These are phyloP conservation scores for Pipistrellus kuhlii DNA, from an alignment of 2,797 vertebrate species.

Conservation along the genomic window DNA sequence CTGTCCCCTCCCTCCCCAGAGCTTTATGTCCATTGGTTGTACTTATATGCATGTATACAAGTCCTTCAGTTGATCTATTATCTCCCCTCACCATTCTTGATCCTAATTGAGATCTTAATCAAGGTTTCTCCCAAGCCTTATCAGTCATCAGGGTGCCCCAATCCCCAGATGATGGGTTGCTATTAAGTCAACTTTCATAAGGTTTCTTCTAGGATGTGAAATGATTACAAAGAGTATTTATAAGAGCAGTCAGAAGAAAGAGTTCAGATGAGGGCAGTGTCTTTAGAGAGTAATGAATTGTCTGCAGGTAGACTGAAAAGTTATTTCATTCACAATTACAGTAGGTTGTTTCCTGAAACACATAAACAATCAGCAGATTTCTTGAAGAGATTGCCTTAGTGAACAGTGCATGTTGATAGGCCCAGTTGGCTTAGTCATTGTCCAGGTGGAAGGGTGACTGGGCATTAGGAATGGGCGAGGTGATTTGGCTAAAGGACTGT, in stretches of 20 bases:
- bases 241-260: not conserved
- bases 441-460: not conserved
- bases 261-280: not conserved
- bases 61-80: too few relatives aligned
- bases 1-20: too few relatives aligned
- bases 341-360: conserved; percentile 36
- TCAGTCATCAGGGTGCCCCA: not conserved
- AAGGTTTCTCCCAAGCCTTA: not conserved
- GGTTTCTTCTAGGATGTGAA: not conserved
- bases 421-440: not conserved
- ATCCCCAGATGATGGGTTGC: not conserved
- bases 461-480: not conserved
- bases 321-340: conserved; percentile 31
- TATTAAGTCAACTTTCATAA: conserved; percentile 12
- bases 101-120: not conserved
- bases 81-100: too few relatives aligned
- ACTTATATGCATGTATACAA: too few relatives aligned
- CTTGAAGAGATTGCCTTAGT: conserved; percentile 44
- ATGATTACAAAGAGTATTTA: not conserved
- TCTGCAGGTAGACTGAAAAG: not conserved
- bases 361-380: not conserved
- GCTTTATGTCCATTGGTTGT: too few relatives aligned
- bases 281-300: not conserved
- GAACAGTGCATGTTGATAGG: not conserved
- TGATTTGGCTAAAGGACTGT: not conserved